phyloP scores from a whole-genome alignment of 2,797 vertebrate genomes.

The Chaetophractus vellerosus region DNA sequence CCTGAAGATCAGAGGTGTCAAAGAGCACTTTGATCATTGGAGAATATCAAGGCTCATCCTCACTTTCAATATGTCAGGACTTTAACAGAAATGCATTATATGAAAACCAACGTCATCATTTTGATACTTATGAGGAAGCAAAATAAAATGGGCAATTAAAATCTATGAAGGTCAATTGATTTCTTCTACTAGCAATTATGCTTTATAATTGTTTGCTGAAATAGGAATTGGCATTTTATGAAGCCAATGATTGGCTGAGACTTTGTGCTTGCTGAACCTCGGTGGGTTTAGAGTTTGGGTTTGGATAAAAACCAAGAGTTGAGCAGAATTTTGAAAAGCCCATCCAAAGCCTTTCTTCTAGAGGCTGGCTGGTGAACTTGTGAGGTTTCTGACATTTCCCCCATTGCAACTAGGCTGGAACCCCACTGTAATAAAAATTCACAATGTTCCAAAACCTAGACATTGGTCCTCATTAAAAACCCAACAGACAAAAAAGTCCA shows the following conservation, averaged over 20 bases:
- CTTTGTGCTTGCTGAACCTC: slow-evolving; percentile 76
- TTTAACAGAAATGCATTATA: slow-evolving; percentile 50
- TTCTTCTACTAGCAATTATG: slow-evolving; percentile 80
- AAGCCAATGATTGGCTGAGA: slow-evolving; percentile 66
- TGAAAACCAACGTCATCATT: slow-evolving; percentile 65
- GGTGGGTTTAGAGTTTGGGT: slow-evolving; percentile 62
- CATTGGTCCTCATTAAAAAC: slow-evolving; percentile 85
- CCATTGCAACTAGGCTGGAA: slow-evolving; percentile 79
- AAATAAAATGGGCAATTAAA: slow-evolving; percentile 81
- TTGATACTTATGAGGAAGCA: slow-evolving; percentile 67
- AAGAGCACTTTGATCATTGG: not conserved
- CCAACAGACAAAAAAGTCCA: slow-evolving; percentile 80
- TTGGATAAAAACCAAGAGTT: slow-evolving; percentile 72
- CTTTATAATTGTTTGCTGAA: slow-evolving; percentile 79
- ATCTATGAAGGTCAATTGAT: slow-evolving; percentile 78
- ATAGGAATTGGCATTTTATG: slow-evolving; percentile 75
- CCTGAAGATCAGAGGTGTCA: not conserved
- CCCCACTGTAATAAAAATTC: slow-evolving; percentile 85
- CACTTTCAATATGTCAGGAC: not conserved
- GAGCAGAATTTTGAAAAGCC: slow-evolving; percentile 72
- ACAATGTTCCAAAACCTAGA: slow-evolving; percentile 83
- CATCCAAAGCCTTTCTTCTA: slow-evolving; percentile 81
- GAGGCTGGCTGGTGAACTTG: slow-evolving; percentile 71
- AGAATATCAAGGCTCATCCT: not conserved
- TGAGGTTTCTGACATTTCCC: slow-evolving; percentile 81